phyloP scores from a whole-genome alignment of 2,113 vertebrate species.

The Gallinago media region DNA sequence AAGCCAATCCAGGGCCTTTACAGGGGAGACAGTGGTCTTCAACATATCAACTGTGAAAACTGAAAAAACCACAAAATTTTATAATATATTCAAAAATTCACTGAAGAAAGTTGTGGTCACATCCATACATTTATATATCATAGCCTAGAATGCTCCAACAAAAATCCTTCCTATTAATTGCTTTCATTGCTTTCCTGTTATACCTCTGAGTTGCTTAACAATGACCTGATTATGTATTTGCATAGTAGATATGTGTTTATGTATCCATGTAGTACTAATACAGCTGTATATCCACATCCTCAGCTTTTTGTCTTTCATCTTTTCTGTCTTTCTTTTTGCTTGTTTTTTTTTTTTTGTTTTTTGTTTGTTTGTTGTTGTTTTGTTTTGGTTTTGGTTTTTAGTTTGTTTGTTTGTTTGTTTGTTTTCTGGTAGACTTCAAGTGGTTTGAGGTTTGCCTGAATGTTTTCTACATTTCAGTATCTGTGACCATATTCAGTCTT shows the following conservation, averaged over 20 bases:
- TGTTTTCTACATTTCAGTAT: neutral
- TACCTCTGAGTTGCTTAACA: neutral
- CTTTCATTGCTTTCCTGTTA: neutral
- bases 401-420: neutral
- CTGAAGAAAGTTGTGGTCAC: neutral
- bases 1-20: neutral
- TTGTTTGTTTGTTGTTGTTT: too few relatives aligned
- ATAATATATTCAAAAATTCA: neutral
- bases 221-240: neutral
- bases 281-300: accelerated
- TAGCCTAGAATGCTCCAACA: neutral
- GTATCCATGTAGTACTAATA: neutral
- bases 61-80: neutral
- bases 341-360: neutral
- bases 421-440: neutral
- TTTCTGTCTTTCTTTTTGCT: too few relatives aligned
- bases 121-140: neutral
- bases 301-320: neutral
- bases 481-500: neutral
- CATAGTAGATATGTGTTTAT: neutral
- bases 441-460: neutral
- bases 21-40: neutral
- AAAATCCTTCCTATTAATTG: neutral
- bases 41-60: accelerated
- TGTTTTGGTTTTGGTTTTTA: neutral